phyloP scores from a whole-genome alignment of 1,140 invertebrate species.

The Cyclina sinensis region DNA sequence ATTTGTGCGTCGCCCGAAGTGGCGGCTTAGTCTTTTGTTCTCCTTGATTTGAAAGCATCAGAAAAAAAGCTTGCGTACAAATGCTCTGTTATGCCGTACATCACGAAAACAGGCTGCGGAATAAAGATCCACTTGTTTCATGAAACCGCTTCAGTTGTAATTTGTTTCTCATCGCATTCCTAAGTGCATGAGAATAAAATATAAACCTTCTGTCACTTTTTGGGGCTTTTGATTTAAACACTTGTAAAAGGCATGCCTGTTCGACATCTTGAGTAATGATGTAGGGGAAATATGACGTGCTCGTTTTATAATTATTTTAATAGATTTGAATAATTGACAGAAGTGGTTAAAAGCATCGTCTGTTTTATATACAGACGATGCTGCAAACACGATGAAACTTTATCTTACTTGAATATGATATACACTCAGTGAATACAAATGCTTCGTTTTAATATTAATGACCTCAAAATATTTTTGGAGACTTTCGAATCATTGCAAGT shows the following conservation, averaged over 20 bases:
- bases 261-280: conserved; percentile 8
- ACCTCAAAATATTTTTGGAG: conserved; percentile 46
- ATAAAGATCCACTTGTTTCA: conserved; percentile 52
- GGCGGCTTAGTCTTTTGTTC: conserved; percentile 28
- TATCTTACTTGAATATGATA: conserved; percentile 46
- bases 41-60: background rate
- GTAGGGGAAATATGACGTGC: conserved; percentile 10
- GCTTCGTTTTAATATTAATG: conserved; percentile 49
- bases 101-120: background rate
- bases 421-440: conserved; percentile 32
- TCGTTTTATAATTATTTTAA: conserved; percentile 27
- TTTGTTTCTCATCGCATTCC: conserved; percentile 34
- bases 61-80: background rate
- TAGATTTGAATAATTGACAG: conserved; percentile 14
- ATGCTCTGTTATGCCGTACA: conserved; percentile 24
- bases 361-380: background rate
- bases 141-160: conserved; percentile 41
- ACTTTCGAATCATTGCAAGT: conserved; percentile 1
- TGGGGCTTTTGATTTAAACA: conserved; percentile 33
- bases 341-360: background rate
- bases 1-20: conserved; percentile 21
- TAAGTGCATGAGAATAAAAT: conserved; percentile 54
- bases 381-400: conserved; percentile 6
- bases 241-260: conserved; percentile 14
- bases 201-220: conserved; percentile 33